Conservation (phyloP, 2,888 invertebrate species). For the Cybosia mesomella region DNA sequence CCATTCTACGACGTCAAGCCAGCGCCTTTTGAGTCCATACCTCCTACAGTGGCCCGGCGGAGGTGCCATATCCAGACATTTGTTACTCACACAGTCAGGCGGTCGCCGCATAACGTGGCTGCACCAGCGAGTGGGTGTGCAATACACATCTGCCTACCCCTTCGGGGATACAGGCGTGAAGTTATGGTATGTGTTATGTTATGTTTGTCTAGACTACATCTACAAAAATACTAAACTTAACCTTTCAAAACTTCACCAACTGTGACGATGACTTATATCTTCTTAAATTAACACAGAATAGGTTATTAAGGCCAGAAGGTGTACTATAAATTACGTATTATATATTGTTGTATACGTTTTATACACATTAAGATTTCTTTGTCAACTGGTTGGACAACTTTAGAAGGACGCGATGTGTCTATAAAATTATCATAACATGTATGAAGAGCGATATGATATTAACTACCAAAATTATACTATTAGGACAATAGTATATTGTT, state of each 20-base stretch:
- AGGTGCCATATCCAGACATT: too few relatives aligned
- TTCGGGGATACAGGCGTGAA: too few relatives aligned
- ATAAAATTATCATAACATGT: constrained; percentile 4
- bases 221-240: too few relatives aligned
- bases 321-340: background rate
- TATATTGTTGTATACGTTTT: background rate
- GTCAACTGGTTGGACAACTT: background rate
- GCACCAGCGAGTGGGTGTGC: too few relatives aligned
- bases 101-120: too few relatives aligned
- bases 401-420: background rate
- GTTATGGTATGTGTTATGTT: too few relatives aligned
- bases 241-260: background rate
- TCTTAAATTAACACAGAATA: background rate
- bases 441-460: background rate
- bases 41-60: too few relatives aligned
- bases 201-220: too few relatives aligned
- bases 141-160: too few relatives aligned
- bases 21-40: too few relatives aligned
- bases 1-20: too few relatives aligned
- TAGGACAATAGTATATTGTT: background rate
- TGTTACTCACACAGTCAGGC: too few relatives aligned
- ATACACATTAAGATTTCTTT: background rate
- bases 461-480: background rate
- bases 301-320: background rate
- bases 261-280: background rate